Base-by-base conservation (phyloP, 2,797 vertebrate genomes). In the Gymnopithys bicolor region DNA sequence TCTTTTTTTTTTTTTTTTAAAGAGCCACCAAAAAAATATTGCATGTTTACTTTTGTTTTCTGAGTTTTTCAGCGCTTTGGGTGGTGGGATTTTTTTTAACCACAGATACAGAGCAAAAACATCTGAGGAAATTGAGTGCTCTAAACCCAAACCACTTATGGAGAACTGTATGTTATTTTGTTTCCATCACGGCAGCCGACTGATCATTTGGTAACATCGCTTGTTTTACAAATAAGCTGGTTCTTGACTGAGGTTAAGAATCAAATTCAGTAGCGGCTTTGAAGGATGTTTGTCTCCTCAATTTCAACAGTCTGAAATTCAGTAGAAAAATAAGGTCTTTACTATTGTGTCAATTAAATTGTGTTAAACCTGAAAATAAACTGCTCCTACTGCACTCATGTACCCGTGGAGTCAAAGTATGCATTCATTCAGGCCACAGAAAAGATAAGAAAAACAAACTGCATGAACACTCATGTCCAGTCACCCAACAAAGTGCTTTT, bases 291-390 rank as follows among this genome's bases (percentile, higher is more conserved):
- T 67, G 39, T 52, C 62, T 80, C 73, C 18, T 79, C 35, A 43
- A 13, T 58, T 32, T 19, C 19, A 93, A 81, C 22, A 76, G 93
- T 60, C 84, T 87, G 79, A 69, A 94, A 81, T 43, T 85, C 63
- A 74, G 43, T 45, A 91, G 21, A 43, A 96, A 87, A 95, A 76
- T 32, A 64, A 77, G 52, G 15, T 12, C 32, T 85, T 68, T 64
- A 53, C 24, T 60, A 41, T 10, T 56, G 7, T 27, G 30, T 62
- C 89, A 45, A 92, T 68, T 76, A 67, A 33, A 94, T 27, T 66
- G 10, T 39, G 43, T 84, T 92, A 87, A 88, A 87, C 22, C 19
- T 90, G 79, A 77, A 87, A 93, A 78, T 6, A 51, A 58, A 64
- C 22, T 52, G 11, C 16, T 90, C 46, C 30, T 11, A 1, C 48